A percentile compares a stretch with the other conserved stretches of the same genome.
Conservation (phyloP, 2,888 invertebrate species). For the Rambutsinella grinnellia region DNA sequence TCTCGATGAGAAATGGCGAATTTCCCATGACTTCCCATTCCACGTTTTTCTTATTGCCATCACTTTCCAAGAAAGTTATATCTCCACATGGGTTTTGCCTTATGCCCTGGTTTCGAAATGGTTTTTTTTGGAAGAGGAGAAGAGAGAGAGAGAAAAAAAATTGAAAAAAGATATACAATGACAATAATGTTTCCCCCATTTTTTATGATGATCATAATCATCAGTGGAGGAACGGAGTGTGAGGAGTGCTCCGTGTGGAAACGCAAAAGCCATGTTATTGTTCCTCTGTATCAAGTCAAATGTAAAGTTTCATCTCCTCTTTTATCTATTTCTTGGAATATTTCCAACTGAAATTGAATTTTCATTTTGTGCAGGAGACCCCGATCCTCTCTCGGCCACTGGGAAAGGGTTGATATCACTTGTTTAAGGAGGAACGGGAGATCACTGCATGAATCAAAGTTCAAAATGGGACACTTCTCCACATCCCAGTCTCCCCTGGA, state of each 20-base stretch:
- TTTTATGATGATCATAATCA: slow-evolving; percentile 23
- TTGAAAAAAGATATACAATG: slow-evolving; percentile 44
- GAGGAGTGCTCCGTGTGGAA: too few species aligned
- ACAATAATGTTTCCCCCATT: slow-evolving; percentile 37
- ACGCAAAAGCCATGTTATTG: too few species aligned
- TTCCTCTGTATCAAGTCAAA: too few species aligned
- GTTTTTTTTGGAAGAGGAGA: background rate
- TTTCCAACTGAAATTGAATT: slow-evolving; percentile 56
- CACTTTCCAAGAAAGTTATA: background rate
- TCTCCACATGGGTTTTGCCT: background rate
- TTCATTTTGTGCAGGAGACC: slow-evolving; percentile 4
- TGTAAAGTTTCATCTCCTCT: too few species aligned
- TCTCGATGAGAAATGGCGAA: too few species aligned
- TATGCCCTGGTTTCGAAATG: background rate
- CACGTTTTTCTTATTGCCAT: too few species aligned
- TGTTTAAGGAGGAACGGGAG: slow-evolving; percentile 1
- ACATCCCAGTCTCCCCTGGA: too few species aligned
- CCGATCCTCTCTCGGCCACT: background rate
- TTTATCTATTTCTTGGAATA: slow-evolving; percentile 47
- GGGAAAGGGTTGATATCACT: background rate
- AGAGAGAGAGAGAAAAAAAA: slow-evolving; percentile 4
- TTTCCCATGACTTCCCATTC: too few species aligned
- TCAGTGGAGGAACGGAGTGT: too few species aligned
- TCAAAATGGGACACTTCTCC: too few species aligned
- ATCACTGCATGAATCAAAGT: slow-evolving; percentile 47